Evolutionary conservation across 1,140 invertebrate species (phyloP).

Genomic region (Eciton burchellii): DNA sequence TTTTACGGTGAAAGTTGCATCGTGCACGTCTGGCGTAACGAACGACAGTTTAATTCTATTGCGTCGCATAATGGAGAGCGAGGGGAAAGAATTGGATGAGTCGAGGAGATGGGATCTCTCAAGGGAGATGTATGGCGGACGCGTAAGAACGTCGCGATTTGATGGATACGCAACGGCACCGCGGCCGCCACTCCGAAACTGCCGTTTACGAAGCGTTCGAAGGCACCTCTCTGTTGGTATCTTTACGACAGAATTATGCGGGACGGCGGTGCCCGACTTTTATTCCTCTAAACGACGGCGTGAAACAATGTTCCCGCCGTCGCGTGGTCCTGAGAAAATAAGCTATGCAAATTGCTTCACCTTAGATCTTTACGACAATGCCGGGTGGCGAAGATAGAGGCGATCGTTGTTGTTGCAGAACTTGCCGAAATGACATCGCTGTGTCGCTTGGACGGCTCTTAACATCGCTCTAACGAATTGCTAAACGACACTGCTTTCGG

Average conservation of each 20-base stretch:
- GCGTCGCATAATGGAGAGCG: neutral
- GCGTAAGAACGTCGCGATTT: constrained; percentile 51
- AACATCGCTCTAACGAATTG: constrained; percentile 3
- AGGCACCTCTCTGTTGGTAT: constrained; percentile 39
- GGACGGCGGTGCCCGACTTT: constrained; percentile 52
- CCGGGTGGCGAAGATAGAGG: constrained; percentile 9
- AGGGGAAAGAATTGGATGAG: neutral
- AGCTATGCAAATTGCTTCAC: constrained; percentile 63
- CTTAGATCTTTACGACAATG: constrained; percentile 57
- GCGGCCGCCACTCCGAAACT: constrained; percentile 37
- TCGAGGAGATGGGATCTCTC: constrained; percentile 11
- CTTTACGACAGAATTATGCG: constrained; percentile 71
- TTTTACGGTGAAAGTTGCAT: neutral
- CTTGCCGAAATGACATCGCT: constrained; percentile 13
- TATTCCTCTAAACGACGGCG: constrained; percentile 24
- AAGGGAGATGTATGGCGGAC: constrained; percentile 29
- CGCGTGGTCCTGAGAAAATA: constrained; percentile 58
- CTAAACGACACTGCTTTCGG: constrained; percentile 4
- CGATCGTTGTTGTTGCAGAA: constrained; percentile 25
- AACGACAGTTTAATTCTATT: constrained; percentile 24
- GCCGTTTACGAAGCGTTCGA: constrained; percentile 65
- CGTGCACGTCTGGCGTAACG: neutral
- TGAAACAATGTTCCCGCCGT: constrained; percentile 57
- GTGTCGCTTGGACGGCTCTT: neutral
- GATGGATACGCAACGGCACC: constrained; percentile 45